phyloP scores from a whole-genome alignment of 2,113 vertebrate species.

The Monarcha castaneiventris region DNA sequence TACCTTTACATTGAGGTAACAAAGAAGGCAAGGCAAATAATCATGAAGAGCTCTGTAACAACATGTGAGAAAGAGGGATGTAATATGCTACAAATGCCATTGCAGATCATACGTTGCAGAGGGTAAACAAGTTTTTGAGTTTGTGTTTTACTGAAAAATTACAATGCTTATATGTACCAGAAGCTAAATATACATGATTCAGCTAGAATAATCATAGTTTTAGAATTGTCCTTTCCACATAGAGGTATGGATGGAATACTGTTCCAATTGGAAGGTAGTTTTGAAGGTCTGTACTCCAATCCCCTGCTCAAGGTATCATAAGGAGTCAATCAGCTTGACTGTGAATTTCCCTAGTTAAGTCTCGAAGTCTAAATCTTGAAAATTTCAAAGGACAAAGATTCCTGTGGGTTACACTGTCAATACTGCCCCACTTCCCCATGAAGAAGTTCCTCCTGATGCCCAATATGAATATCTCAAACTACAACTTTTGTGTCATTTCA shows the following conservation, averaged over 20 bases:
- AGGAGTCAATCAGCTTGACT: background rate
- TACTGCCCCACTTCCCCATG: background rate
- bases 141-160: background rate
- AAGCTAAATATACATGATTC: background rate
- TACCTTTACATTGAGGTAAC: constrained; percentile 27
- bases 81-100: background rate
- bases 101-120: background rate
- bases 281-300: background rate
- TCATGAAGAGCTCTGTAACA: background rate
- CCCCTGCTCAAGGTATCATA: background rate
- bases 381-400: background rate
- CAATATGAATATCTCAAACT: background rate
- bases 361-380: background rate
- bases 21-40: background rate
- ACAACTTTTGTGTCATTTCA: background rate
- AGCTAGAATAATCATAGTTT: background rate
- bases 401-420: background rate
- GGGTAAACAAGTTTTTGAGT: background rate
- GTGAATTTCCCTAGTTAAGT: background rate
- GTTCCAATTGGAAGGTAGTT: background rate
- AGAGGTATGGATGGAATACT: background rate
- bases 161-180: background rate
- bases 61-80: background rate
- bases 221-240: background rate
- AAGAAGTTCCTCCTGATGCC: background rate